Base-by-base conservation (phyloP, 2,113 vertebrate genomes). In the Zootoca vivipara region DNA sequence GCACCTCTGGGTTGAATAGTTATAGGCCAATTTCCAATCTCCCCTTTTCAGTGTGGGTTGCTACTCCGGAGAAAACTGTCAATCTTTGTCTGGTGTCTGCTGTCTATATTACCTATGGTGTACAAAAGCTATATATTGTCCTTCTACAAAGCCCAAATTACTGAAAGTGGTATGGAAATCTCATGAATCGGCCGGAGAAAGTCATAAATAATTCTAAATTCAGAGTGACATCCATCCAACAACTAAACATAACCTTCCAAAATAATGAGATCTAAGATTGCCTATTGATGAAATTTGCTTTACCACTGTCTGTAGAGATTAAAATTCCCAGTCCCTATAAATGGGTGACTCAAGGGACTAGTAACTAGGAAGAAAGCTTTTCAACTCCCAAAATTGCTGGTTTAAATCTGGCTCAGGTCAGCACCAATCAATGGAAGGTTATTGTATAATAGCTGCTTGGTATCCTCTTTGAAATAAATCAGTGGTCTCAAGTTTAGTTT, bases 391-490 rank as follows among this genome's bases (percentile, higher is more conserved):
- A 83, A 83, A 33, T 69, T 46, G 69, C 42, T 87, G 58, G 5
- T 75, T 6, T 40, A 82, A 89, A 89, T 56, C n/a, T 77, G 77
- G 42, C 13, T 77, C 70, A 81, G 79, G 78, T 82, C 88, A 86
- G 12, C 26, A 20, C 80, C 58, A 75, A 75, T 82, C 78, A 9
- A 87, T 33, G 72, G 78, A 78, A 10, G 81, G 72, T 78, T 88
- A 78, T n/a, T 69, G 46, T 15, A 13, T 79, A 87, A n/a, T 3
- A 84, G 3, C 5, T 89, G 35, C 42, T 35, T 88, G 15, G 30
- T 28, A 46, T 22, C 62, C 82, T 15, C 42, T 46, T n/a, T 2
- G 9, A 88, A 86, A 91, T 42, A n/a, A 83, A 56, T 9, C 42
- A 77, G 58, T 86, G 62, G 58, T 30, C 22, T 56, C 46, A 33